Percentiles rank a stretch among this genome's conserved stretches.
Conservation (phyloP, 2,113 vertebrate genomes). For the Pimephales promelas region DNA sequence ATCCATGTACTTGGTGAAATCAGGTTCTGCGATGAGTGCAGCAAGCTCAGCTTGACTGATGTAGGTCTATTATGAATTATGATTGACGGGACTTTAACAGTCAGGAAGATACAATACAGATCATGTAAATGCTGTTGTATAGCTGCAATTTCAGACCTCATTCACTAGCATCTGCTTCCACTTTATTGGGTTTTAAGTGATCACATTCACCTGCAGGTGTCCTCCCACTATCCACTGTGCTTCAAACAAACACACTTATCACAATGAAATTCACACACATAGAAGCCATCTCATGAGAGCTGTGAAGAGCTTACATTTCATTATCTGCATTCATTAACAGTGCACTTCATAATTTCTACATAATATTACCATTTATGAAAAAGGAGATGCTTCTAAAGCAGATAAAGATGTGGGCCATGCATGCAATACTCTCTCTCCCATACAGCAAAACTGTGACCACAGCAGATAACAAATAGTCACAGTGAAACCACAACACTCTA, state of each 20-base stretch:
- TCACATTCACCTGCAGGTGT: conserved; percentile 30
- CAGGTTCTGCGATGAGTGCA: background rate
- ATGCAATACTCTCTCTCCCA: background rate
- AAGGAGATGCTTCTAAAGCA: background rate
- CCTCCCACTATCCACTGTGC: background rate
- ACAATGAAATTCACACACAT: background rate
- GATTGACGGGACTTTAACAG: conserved; percentile 1
- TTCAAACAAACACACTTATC: conserved; percentile 19
- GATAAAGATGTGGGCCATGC: background rate
- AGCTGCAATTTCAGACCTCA: background rate
- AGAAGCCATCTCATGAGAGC: conserved; percentile 14
- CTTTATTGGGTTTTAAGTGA: conserved; percentile 11
- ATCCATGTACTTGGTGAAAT: too few relatives aligned
- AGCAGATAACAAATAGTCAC: background rate
- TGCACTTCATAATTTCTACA: conserved; percentile 14
- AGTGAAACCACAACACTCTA: background rate
- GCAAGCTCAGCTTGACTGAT: background rate
- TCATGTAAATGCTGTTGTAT: background rate
- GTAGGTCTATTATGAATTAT: background rate
- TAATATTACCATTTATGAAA: conserved; percentile 24
- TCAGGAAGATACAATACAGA: background rate
- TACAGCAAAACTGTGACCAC: background rate
- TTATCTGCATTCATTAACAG: conserved; percentile 27
- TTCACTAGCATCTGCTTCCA: conserved; percentile 31
- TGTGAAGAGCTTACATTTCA: conserved; percentile 31